Evolutionary conservation across 2,888 invertebrate genomes (phyloP).

Genomic region (Drosophila barbarae): DNA sequence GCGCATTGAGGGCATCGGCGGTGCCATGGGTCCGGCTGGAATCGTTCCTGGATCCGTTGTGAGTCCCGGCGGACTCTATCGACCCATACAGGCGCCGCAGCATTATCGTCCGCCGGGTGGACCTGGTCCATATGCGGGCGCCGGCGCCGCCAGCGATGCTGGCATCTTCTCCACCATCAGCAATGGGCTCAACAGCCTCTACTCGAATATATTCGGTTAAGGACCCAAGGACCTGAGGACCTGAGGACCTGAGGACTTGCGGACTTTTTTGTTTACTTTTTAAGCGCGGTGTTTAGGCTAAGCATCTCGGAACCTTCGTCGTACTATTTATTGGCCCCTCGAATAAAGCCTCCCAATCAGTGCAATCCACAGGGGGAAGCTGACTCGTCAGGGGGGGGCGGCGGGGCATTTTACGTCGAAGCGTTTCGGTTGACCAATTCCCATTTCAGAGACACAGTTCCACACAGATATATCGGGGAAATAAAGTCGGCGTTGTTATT

Average conservation of each 20-base stretch:
- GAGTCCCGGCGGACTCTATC: slow-evolving; percentile 78
- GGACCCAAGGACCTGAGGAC: slow-evolving; percentile 35
- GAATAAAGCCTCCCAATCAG: slow-evolving; percentile 35
- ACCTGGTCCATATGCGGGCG: slow-evolving; percentile 72
- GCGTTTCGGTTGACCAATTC: not conserved
- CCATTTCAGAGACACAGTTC: not conserved
- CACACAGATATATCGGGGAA: not conserved
- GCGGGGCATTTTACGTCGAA: not conserved
- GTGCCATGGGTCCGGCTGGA: slow-evolving; percentile 78
- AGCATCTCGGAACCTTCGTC: slow-evolving; percentile 21
- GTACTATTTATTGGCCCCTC: slow-evolving; percentile 36
- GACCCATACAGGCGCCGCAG: slow-evolving; percentile 82
- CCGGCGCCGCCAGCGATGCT: slow-evolving; percentile 57
- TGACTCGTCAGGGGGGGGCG: not conserved
- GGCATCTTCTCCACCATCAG: slow-evolving; percentile 87
- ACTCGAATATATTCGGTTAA: slow-evolving; percentile 88
- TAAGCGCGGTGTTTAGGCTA: slow-evolving; percentile 41
- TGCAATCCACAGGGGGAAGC: slow-evolving; percentile 25
- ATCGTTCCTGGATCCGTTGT: slow-evolving; percentile 8
- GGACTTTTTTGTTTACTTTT: slow-evolving; percentile 42
- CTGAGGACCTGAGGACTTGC: slow-evolving; percentile 39
- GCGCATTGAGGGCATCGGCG: slow-evolving; percentile 83
- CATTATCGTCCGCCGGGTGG: slow-evolving; percentile 79
- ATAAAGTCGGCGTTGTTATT: slow-evolving; percentile 15
- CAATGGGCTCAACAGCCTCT: slow-evolving; percentile 88